phyloP scores from a whole-genome alignment of 2,888 invertebrate genomes.

The Hypselothyrea guttata region DNA sequence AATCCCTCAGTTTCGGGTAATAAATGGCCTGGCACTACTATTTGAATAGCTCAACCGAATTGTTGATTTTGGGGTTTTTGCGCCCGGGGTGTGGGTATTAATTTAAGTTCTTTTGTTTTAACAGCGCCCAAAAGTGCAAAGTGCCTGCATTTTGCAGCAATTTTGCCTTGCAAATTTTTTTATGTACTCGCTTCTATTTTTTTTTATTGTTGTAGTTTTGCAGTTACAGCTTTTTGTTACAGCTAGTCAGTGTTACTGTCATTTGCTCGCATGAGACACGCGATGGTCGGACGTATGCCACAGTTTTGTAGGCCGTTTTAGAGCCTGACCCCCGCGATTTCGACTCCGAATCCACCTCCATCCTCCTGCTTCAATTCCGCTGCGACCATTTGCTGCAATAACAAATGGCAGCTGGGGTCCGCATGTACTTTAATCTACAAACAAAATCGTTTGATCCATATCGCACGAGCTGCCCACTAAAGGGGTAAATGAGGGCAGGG shows the following conservation, averaged over 20 bases:
- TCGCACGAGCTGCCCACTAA: constrained; percentile 32
- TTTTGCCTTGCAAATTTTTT: constrained; percentile 40
- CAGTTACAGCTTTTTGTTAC: constrained; percentile 22
- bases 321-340: constrained; percentile 1
- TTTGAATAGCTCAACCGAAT: constrained; percentile 60
- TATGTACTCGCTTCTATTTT: no score
- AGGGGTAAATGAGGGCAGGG: constrained; percentile 8
- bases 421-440: constrained; percentile 68
- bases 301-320: constrained; percentile 56
- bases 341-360: constrained; percentile 18
- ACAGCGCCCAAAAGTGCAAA: constrained; percentile 63
- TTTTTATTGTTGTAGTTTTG: constrained; percentile 7
- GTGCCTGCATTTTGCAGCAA: constrained; percentile 70
- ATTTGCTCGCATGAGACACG: constrained; percentile 69
- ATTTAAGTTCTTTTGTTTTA: constrained; percentile 70
- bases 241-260: constrained; percentile 51
- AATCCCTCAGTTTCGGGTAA: constrained; percentile 61
- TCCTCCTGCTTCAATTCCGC: no score
- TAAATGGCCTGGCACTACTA: constrained; percentile 69
- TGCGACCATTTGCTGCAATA: constrained; percentile 40
- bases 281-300: constrained; percentile 38
- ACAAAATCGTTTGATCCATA: constrained; percentile 77
- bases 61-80: constrained; percentile 60
- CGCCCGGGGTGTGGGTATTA: constrained; percentile 46
- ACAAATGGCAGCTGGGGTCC: constrained; percentile 25